These are phyloP conservation scores for Calliopsis andreniformis DNA, from an alignment of 1,140 invertebrate species.

Conservation along the genomic window DNA sequence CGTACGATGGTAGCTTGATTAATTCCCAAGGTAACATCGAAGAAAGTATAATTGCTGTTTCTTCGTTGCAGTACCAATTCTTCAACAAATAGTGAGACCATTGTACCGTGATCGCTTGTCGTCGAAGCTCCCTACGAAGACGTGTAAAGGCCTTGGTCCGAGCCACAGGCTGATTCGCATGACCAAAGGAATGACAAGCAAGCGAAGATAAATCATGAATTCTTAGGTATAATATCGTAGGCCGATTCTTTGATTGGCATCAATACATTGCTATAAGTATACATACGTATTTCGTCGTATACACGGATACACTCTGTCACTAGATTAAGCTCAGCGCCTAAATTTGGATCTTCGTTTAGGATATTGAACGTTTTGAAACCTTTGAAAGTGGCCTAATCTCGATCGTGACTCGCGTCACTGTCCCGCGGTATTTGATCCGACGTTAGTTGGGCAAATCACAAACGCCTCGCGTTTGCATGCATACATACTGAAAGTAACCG, in stretches of 20 bases:
- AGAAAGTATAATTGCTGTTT: background rate
- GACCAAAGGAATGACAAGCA: background rate
- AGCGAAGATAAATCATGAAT: too few species aligned
- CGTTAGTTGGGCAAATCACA: too few species aligned
- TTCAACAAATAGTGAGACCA: slow-evolving; percentile 86
- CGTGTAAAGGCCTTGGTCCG: background rate
- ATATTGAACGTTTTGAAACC: background rate
- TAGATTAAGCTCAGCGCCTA: background rate
- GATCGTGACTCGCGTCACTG: background rate
- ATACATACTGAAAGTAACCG: too few species aligned
- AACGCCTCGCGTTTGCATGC: too few species aligned
- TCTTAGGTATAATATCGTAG: too few species aligned
- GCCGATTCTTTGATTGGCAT: background rate
- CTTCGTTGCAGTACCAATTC: slow-evolving; percentile 88
- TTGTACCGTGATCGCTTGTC: slow-evolving; percentile 46
- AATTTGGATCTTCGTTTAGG: background rate
- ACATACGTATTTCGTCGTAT: background rate
- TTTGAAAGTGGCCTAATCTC: background rate
- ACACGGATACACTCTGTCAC: background rate
- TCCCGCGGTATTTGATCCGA: too few species aligned
- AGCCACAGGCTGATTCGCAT: background rate
- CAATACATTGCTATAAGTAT: background rate
- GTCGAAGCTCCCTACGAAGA: background rate
- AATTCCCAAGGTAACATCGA: too few species aligned
- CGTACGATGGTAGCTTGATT: background rate